Conservation (phyloP, 2,797 vertebrate genomes). For the Rhinoraja longicauda region DNA sequence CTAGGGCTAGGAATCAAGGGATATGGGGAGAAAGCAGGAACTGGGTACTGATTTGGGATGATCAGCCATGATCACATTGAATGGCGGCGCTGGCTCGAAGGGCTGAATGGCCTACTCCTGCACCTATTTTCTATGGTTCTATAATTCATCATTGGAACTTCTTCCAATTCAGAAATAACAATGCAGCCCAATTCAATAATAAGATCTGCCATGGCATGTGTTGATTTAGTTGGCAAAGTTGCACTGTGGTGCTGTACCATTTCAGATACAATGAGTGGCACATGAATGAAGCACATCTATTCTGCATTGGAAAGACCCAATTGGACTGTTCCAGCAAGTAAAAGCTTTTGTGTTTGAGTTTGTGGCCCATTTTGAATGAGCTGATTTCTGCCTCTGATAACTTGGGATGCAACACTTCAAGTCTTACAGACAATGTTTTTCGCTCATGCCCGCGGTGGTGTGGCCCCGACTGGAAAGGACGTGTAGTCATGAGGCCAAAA, state of each 20-base stretch:
- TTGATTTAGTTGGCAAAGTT: neutral
- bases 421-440: too few species aligned
- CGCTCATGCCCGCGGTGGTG: neutral
- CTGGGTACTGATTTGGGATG: too few species aligned
- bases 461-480: neutral
- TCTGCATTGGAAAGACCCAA: too few species aligned
- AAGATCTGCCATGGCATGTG: neutral
- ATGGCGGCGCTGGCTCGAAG: too few species aligned
- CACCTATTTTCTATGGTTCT: too few species aligned
- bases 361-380: neutral
- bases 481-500: neutral
- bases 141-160: neutral
- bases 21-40: too few species aligned
- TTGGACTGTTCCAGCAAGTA: neutral
- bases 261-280: too few species aligned
- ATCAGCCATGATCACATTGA: too few species aligned
- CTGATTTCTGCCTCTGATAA: neutral
- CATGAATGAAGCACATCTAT: too few species aligned
- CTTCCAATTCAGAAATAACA: neutral
- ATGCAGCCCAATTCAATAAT: neutral
- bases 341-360: neutral
- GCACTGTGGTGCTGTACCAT: too few species aligned
- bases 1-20: too few species aligned
- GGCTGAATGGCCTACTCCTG: too few species aligned
- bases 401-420: neutral